These are phyloP conservation scores for Prosapia bicincta DNA, from an alignment of 2,888 invertebrate genomes.

Conservation along the genomic window DNA sequence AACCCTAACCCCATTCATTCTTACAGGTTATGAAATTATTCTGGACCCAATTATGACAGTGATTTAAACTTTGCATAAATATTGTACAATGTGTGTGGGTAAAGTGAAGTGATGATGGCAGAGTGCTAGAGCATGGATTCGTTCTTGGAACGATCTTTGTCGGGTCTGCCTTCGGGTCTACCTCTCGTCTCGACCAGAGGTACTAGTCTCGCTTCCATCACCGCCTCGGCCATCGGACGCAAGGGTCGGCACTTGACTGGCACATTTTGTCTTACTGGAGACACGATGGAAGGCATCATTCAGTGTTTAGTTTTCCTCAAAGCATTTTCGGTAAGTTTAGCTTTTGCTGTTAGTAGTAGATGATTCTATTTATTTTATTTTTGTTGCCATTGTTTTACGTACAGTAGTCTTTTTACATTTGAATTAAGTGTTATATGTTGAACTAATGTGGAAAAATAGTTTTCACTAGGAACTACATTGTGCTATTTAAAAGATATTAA, in stretches of 20 bases:
- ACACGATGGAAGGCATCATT: constrained; percentile 91
- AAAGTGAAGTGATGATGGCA: neutral
- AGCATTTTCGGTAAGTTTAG: constrained; percentile 81
- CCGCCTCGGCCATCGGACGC: constrained; percentile 60
- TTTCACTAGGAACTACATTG: too few relatives aligned
- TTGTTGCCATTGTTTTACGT: too few relatives aligned
- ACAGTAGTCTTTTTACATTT: too few relatives aligned
- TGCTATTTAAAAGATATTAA: too few relatives aligned
- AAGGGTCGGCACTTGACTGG: constrained; percentile 76
- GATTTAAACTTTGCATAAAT: neutral
- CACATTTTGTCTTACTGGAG: constrained; percentile 84
- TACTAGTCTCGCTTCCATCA: constrained; percentile 68
- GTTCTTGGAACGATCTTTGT: constrained; percentile 77
- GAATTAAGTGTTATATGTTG: too few relatives aligned
- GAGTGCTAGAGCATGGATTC: constrained; percentile 62
- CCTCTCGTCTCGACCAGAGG: constrained; percentile 48
- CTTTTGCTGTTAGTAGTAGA: too few relatives aligned
- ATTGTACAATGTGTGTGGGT: neutral
- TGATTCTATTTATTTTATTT: too few relatives aligned
- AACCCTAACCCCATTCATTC: neutral
- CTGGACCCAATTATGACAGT: neutral
- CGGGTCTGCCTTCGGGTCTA: constrained; percentile 68
- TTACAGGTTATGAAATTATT: neutral
- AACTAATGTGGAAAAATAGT: too few relatives aligned
- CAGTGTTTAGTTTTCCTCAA: constrained; percentile 90